Evolutionary conservation across 2,113 vertebrate genomes (phyloP).

Genomic region (Carassius auratus): DNA sequence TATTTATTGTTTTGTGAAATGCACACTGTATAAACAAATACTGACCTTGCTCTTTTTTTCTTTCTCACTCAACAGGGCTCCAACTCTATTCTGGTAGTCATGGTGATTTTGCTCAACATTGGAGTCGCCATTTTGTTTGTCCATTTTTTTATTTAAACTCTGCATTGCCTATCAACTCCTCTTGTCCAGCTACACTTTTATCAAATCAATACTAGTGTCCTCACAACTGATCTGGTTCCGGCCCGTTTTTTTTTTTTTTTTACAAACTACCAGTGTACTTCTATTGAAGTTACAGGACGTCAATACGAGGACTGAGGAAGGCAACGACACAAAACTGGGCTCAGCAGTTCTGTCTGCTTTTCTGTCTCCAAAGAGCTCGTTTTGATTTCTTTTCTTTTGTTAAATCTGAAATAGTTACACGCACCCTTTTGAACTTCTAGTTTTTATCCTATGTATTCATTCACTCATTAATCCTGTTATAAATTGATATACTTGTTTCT

Average conservation of each 20-base stretch:
- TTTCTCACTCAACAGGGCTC: slow-evolving; percentile 81
- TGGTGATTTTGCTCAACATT: slow-evolving; percentile 99
- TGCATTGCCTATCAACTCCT: slow-evolving; percentile 66
- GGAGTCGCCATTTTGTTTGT: slow-evolving; percentile 99
- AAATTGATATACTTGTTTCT: slow-evolving; percentile 34
- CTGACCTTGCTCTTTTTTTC: slow-evolving; percentile 34
- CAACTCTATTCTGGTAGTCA: slow-evolving; percentile 94
- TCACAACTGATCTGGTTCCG: slow-evolving; percentile 24
- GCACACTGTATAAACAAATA: background rate
- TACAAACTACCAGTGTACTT: slow-evolving; percentile 11
- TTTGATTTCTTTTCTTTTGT: slow-evolving; percentile 11
- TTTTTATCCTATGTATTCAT: slow-evolving; percentile 47
- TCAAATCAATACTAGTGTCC: slow-evolving; percentile 63
- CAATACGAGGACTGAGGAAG: slow-evolving; percentile 15
- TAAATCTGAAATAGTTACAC: slow-evolving; percentile 42
- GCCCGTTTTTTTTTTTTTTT: slow-evolving; percentile 3
- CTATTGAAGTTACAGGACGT: slow-evolving; percentile 5
- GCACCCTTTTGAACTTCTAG: slow-evolving; percentile 41
- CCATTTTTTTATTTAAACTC: slow-evolving; percentile 99
- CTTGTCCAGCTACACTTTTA: slow-evolving; percentile 66
- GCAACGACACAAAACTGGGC: slow-evolving; percentile 24
- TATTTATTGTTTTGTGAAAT: background rate
- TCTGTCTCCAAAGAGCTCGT: slow-evolving; percentile 42
- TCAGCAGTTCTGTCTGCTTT: slow-evolving; percentile 2
- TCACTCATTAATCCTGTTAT: slow-evolving; percentile 34